These are phyloP conservation scores for Caiman crocodilus DNA, from an alignment of 2,797 vertebrate genomes.

Conservation along the genomic window DNA sequence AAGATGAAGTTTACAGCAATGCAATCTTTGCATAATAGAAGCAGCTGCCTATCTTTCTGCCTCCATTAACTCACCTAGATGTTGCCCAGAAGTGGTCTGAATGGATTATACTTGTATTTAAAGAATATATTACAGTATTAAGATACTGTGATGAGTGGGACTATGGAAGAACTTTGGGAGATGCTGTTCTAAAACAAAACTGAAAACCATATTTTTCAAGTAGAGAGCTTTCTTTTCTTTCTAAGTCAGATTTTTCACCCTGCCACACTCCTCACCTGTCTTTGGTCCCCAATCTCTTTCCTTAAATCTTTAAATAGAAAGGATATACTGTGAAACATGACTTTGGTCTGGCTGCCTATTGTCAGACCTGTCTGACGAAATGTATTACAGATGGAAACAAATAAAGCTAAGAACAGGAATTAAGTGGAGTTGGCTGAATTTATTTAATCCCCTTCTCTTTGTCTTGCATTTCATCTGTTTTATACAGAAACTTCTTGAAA, in stretches of 20 bases:
- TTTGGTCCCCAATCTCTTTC: background rate
- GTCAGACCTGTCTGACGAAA: background rate
- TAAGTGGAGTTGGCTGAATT: constrained; percentile 34
- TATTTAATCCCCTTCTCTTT: background rate
- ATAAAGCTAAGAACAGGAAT: background rate
- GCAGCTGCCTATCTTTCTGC: background rate
- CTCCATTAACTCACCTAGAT: background rate
- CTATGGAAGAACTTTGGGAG: background rate
- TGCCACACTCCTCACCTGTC: background rate
- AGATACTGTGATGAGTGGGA: background rate
- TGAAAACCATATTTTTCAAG: background rate
- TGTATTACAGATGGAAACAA: rapidly evolving
- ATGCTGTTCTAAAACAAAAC: background rate
- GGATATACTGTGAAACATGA: background rate
- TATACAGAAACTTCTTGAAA: background rate
- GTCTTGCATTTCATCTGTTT: background rate
- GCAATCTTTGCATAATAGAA: background rate
- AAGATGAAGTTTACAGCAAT: background rate
- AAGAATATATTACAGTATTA: background rate
- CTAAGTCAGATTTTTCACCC: background rate
- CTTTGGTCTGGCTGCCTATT: background rate
- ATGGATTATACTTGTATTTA: background rate
- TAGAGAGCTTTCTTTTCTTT: background rate
- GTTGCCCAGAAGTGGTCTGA: background rate
- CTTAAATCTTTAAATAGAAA: background rate